Conservation (phyloP, 53 echinoderm and acorn worm species). For the Echinometra lucunter region DNA sequence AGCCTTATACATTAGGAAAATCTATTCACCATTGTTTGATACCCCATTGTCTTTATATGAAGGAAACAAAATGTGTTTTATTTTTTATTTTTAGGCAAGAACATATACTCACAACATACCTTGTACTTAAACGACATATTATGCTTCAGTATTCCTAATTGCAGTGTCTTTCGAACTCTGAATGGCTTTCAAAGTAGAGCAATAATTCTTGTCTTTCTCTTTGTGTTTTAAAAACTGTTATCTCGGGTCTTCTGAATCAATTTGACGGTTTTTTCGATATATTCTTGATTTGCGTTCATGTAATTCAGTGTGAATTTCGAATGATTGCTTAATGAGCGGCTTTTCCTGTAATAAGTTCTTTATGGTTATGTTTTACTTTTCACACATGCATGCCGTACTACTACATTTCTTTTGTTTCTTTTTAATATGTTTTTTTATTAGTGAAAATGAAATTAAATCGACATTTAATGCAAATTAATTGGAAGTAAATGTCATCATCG, state of each 20-base stretch:
- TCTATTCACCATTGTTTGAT: neutral
- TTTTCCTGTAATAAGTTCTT: neutral
- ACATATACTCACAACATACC: neutral
- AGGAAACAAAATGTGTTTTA: neutral
- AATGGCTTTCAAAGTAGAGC: conserved; percentile 49
- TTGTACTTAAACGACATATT: neutral
- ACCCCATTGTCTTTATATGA: no score
- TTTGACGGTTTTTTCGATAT: neutral
- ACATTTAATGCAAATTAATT: conserved; percentile 37
- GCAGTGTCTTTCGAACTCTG: conserved; percentile 28
- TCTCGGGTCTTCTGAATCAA: neutral
- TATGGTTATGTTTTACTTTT: neutral
- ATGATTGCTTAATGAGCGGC: neutral
- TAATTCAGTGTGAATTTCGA: neutral
- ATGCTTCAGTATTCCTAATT: neutral
- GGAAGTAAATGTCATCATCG: conserved; percentile 57
- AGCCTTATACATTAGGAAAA: neutral
- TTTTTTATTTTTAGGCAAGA: neutral
- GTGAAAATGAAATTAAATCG: neutral
- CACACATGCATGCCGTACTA: neutral
- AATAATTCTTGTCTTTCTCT: conserved; percentile 25
- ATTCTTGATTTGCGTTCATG: neutral
- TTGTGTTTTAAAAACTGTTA: neutral
- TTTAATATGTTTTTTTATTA: neutral
- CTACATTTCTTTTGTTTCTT: neutral